Evolutionary conservation across 2,797 vertebrate species (phyloP).

Genomic region (Staurois parvus): DNA sequence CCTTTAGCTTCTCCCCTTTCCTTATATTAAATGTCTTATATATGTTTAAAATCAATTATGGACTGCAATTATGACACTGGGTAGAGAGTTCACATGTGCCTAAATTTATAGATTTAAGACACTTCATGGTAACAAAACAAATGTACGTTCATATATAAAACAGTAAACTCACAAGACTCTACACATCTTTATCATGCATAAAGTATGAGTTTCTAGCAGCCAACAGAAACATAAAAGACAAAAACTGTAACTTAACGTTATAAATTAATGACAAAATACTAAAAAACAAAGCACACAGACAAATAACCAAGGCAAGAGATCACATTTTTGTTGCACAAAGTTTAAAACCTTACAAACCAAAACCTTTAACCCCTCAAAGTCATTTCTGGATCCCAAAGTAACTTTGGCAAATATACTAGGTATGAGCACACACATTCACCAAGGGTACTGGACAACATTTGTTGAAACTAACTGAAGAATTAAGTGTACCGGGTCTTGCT

Average conservation of each 20-base stretch:
- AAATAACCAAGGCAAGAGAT: neutral
- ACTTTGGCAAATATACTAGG: neutral
- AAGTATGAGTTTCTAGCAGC: neutral
- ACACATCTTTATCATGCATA: neutral
- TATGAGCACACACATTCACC: neutral
- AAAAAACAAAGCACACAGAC: neutral
- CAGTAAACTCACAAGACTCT: neutral
- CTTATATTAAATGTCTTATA: neutral
- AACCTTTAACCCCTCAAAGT: neutral
- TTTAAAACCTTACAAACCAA: neutral
- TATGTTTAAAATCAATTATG: neutral
- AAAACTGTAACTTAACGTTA: neutral
- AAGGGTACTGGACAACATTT: neutral
- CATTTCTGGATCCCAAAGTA: neutral
- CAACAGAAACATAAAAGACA: neutral
- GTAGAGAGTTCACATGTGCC: conserved; percentile 4
- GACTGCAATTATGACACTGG: neutral
- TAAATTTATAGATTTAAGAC: neutral
- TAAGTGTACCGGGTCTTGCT: neutral
- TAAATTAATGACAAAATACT: neutral
- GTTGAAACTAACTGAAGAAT: neutral
- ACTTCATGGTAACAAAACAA: neutral
- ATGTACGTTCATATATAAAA: neutral
- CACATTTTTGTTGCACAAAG: neutral
- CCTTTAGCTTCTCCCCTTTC: neutral